phyloP scores from a whole-genome alignment of 2,113 vertebrate genomes.

The Xenopus borealis region DNA sequence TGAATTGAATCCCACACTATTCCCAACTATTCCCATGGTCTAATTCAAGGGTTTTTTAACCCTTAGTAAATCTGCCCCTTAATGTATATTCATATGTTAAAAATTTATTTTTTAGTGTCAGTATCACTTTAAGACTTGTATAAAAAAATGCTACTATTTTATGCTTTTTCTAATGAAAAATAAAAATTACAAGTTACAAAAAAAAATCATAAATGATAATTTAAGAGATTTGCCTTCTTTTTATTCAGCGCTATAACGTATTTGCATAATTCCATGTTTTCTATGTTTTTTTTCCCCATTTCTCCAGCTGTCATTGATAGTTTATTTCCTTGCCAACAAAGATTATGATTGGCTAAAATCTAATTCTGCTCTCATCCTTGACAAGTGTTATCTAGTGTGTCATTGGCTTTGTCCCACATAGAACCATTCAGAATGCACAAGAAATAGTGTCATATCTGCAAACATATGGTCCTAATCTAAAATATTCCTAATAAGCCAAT shows the following conservation, averaged over 20 bases:
- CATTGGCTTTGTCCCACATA: conserved; percentile 36
- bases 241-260: background rate
- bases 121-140: too few relatives aligned
- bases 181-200: too few relatives aligned
- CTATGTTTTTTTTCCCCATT: conserved; percentile 14
- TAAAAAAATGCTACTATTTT: too few relatives aligned
- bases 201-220: too few relatives aligned
- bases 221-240: too few relatives aligned
- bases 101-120: too few relatives aligned
- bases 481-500: conserved; percentile 1
- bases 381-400: conserved; percentile 44
- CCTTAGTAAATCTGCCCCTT: too few relatives aligned
- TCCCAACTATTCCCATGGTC: too few relatives aligned
- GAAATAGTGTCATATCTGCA: conserved; percentile 21
- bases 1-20: too few relatives aligned
- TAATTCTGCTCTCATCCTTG: conserved; percentile 36
- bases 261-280: conserved; percentile 13
- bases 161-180: too few relatives aligned
- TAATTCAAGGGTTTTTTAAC: too few relatives aligned
- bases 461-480: conserved; percentile 33
- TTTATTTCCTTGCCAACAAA: conserved; percentile 21
- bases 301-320: conserved; percentile 36
- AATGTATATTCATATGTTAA: too few relatives aligned
- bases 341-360: conserved; percentile 26
- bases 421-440: conserved; percentile 24